Percentiles rank a stretch among this genome's conserved stretches.
phyloP scores from a whole-genome alignment of 2,113 vertebrate species.

The Eubucco bourcierii region DNA sequence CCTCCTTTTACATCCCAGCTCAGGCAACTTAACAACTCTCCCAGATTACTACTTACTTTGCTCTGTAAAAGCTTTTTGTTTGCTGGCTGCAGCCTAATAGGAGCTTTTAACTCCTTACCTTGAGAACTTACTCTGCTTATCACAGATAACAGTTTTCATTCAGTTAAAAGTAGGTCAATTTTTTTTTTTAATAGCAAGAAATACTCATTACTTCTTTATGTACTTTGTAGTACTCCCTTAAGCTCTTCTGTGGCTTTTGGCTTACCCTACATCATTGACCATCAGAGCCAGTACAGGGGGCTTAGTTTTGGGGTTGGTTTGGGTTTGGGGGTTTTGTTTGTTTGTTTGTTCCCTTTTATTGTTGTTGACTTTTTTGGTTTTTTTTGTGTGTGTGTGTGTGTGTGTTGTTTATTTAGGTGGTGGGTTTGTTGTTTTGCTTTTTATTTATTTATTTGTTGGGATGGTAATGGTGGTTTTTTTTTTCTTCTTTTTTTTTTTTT shows the following conservation, averaged over 20 bases:
- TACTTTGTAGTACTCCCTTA: neutral
- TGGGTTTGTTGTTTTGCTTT: neutral
- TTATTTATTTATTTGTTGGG: too few relatives aligned
- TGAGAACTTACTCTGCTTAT: neutral
- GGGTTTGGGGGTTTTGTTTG: too few relatives aligned
- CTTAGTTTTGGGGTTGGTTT: neutral
- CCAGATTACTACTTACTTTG: neutral
- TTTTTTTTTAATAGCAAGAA: neutral
- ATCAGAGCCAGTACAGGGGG: neutral
- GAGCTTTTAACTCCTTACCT: neutral
- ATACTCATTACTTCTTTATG: neutral
- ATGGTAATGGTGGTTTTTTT: neutral
- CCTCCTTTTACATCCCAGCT: neutral
- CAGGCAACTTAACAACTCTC: neutral
- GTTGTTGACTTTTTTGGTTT: too few relatives aligned
- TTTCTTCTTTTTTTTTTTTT: too few relatives aligned
- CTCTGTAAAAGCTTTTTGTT: neutral
- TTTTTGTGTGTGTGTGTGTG: neutral
- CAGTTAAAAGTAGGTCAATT: neutral
- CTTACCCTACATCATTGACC: neutral
- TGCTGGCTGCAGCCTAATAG: neutral
- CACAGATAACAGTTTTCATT: neutral
- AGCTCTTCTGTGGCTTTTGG: neutral
- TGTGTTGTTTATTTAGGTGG: too few relatives aligned
- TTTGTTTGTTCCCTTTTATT: too few relatives aligned